These are phyloP conservation scores for Trichonephila inaurata DNA, from an alignment of 1,140 invertebrate species.

Conservation along the genomic window DNA sequence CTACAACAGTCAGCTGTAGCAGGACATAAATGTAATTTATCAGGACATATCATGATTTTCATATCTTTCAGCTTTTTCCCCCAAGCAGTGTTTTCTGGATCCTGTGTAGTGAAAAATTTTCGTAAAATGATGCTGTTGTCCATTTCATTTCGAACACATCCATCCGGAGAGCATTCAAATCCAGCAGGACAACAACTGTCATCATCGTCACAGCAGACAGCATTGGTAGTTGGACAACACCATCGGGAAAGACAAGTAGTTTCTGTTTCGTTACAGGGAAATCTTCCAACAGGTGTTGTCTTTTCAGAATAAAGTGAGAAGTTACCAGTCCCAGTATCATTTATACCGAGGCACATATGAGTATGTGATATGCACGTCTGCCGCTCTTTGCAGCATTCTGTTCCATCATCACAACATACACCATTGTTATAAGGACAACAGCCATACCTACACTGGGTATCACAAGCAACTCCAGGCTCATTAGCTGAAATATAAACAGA, in stretches of 20 bases:
- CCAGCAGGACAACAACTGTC: no score
- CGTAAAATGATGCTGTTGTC: not conserved
- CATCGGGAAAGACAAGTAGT: no score
- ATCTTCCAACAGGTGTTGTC: no score
- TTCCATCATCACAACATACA: not conserved
- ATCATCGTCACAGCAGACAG: no score
- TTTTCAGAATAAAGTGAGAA: no score
- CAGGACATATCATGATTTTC: not conserved
- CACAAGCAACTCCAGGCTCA: not conserved
- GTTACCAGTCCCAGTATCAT: not conserved
- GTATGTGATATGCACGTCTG: not conserved
- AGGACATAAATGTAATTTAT: not conserved
- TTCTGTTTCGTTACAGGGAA: no score
- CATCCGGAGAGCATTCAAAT: no score
- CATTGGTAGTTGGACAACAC: no score
- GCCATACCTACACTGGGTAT: not conserved
- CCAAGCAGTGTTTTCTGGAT: not conserved
- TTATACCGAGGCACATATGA: not conserved
- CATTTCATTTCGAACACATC: no score
- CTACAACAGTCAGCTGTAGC: not conserved
- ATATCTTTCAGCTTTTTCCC: not conserved
- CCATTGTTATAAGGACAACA: constrained; percentile 8
- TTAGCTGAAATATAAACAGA: not conserved
- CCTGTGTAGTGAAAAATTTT: not conserved
- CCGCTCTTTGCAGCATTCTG: not conserved